Base-by-base conservation (phyloP, 2,113 vertebrate genomes). In the Stercorarius parasiticus region DNA sequence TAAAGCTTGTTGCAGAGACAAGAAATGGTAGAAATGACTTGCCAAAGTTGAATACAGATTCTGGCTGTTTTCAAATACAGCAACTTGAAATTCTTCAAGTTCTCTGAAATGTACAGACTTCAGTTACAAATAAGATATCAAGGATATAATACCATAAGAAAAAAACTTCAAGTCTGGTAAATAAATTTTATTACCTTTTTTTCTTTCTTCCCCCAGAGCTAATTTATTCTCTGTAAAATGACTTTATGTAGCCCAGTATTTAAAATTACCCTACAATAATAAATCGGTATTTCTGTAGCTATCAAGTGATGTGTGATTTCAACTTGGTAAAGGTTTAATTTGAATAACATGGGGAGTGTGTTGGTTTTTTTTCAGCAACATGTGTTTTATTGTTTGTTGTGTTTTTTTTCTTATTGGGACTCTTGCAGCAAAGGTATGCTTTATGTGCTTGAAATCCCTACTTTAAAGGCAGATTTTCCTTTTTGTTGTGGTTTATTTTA, bases 11-110 rank as follows among this genome's bases (percentile, higher is more conserved):
- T 96, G 83, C 47, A 65, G 42, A 76, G 65, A 77, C 61, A 43
- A 91, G 78, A 50, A 97, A 53, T 71, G 20, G 40, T 90, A 95
- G 62, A 85, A 92, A 76, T 82, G 6, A 84, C 92, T 95, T 97
- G n/a, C 52, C 29, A 14, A 91, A 74, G 9, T 76, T 86, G 77
- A 95, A 94, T 94, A 78, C 11, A 76, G 77, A 86, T 96, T 80
- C 34, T 88, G 36, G 8, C 40, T 82, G 2, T 91, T 92, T 80
- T 77, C 21, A 85, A 66, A 50, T 74, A 45, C 15, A 73, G 30
- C 40, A 86, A 30, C 49, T 55, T 85, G 29, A 78, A 86, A 45
- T 90, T 91, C 61, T 89, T 65, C 8, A 61, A 21, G 15, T 76
- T 96, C 49, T 80, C 25, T 86, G 61, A 69, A 38, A 76, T 70